Base-by-base conservation (phyloP, 2,888 invertebrate genomes). In the Erebia ligea region DNA sequence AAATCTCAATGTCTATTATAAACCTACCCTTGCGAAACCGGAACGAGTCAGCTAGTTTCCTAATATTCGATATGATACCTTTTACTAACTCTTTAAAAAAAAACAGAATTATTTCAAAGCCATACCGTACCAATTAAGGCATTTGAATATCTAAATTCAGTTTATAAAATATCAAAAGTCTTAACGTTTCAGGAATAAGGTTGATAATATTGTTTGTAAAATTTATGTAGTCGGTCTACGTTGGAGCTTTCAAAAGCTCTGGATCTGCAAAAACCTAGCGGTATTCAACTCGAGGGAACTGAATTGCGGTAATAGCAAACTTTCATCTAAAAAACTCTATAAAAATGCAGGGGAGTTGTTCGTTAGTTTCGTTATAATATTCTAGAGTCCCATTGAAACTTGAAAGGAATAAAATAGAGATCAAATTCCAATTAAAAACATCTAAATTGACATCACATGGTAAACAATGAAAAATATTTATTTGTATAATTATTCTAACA, bases 81-180 rank as follows among this genome's bases (percentile, higher is more conserved):
- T 63, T 71, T 69, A 50, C 40, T 34, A 10, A 40, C 34, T 19
- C 11, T 13, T 64, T 15, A 17, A 11, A 19, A 34, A 64, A 61
- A 69, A 52, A 71, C 34, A 73, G 42, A 50, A 25, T 64, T 62
- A 52, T 67, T 69, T 66, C 52, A 54, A 45, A 62, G 58, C 68
- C 42, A 67, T 42, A 72, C 62, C 17, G 58, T 25, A 50, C 52
- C 61, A 69, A 57, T 69, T 67, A 66, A 58, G 61, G 48, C 25
- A 67, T 69, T 63, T 56, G 34, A 68, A 56, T 54, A 61, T 4
- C 17, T 48, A 54, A 61, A 25, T 19, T 21, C 57, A 40, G 42
- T 42, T 19, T 17, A 61, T 10, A 21, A 50, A 9, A 61, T 61
- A 19, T 10, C 21, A 15, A 61, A 25, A 11, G n/a, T 61, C 50